A percentile compares a stretch with the other conserved stretches of the same genome.
These are phyloP conservation scores for Melanotaenia parkinsoni DNA, from an alignment of 2,797 vertebrate genomes.

Conservation along the genomic window DNA sequence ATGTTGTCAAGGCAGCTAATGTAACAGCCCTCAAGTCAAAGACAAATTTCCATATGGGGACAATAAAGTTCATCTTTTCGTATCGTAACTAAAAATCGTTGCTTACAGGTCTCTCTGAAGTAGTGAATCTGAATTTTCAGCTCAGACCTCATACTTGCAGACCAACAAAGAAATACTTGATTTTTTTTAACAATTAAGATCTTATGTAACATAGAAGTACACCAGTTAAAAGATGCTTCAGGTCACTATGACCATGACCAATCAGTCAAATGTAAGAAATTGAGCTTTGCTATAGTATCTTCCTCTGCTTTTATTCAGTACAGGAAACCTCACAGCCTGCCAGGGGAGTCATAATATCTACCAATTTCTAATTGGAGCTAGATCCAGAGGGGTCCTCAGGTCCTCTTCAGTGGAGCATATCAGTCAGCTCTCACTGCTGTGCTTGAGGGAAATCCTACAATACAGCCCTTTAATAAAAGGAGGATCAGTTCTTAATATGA, in stretches of 20 bases:
- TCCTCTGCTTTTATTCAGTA: slow-evolving; percentile 34
- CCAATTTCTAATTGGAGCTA: slow-evolving; percentile 67
- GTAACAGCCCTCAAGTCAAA: too few relatives aligned
- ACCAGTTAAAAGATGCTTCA: neutral
- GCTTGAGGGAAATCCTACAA: slow-evolving; percentile 57
- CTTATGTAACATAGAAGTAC: neutral
- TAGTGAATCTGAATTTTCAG: neutral
- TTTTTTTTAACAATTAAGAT: neutral
- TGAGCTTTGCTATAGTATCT: slow-evolving; percentile 29
- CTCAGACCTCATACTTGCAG: neutral
- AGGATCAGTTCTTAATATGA: slow-evolving; percentile 67
- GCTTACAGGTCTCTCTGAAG: too few relatives aligned
- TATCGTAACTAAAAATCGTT: too few relatives aligned
- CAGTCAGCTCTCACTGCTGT: slow-evolving; percentile 51
- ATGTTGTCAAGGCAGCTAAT: too few relatives aligned
- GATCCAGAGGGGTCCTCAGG: slow-evolving; percentile 50
- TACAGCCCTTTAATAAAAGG: slow-evolving; percentile 68
- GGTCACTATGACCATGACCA: neutral
- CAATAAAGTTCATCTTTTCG: too few relatives aligned
- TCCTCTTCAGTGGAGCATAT: slow-evolving; percentile 57
- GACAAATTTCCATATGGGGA: too few relatives aligned
- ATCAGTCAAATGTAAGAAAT: neutral
- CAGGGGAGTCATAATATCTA: slow-evolving; percentile 36
- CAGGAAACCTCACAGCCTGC: slow-evolving; percentile 26
- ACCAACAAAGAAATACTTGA: neutral